Conservation (phyloP, 1,140 invertebrate species). For the Brachionus paranguensis region DNA sequence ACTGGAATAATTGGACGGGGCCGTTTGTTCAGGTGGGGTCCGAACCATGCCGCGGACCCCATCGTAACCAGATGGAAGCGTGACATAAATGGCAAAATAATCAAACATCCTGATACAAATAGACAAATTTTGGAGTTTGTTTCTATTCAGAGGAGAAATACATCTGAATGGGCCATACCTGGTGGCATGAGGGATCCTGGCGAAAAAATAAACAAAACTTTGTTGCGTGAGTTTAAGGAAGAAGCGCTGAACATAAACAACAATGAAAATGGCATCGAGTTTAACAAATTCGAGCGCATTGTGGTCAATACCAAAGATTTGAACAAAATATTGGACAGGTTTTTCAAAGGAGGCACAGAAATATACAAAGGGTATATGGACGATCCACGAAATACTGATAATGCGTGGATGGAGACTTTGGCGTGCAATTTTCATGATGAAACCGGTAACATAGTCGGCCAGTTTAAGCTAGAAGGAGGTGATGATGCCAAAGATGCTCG, state of each 20-base stretch:
- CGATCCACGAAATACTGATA: constrained; percentile 58
- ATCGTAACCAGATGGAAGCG: constrained; percentile 66
- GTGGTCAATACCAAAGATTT: background rate
- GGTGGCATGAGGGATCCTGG: constrained; percentile 83
- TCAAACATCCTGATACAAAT: constrained; percentile 62
- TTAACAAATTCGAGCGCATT: constrained; percentile 30
- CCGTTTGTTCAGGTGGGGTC: constrained; percentile 75
- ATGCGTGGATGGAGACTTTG: constrained; percentile 54
- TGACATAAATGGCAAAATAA: constrained; percentile 48
- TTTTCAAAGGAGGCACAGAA: constrained; percentile 29
- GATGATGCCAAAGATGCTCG: constrained; percentile 39
- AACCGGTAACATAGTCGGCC: background rate
- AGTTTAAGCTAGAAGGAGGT: constrained; percentile 1
- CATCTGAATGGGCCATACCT: constrained; percentile 80
- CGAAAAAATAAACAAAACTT: constrained; percentile 68
- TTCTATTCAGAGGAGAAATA: constrained; percentile 73
- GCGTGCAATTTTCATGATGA: constrained; percentile 40
- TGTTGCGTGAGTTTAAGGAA: constrained; percentile 79
- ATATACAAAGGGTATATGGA: constrained; percentile 46
- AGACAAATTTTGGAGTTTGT: constrained; percentile 69
- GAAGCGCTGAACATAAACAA: constrained; percentile 67
- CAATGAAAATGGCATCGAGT: constrained; percentile 35
- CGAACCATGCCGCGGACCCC: constrained; percentile 74
- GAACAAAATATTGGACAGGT: background rate
- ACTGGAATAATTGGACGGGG: constrained; percentile 60